A percentile compares a stretch with the other conserved stretches of the same genome.
Evolutionary conservation across 35 echinoderm and acorn worm genomes (phyloP).

Genomic region (Eucidaris tribuloides): DNA sequence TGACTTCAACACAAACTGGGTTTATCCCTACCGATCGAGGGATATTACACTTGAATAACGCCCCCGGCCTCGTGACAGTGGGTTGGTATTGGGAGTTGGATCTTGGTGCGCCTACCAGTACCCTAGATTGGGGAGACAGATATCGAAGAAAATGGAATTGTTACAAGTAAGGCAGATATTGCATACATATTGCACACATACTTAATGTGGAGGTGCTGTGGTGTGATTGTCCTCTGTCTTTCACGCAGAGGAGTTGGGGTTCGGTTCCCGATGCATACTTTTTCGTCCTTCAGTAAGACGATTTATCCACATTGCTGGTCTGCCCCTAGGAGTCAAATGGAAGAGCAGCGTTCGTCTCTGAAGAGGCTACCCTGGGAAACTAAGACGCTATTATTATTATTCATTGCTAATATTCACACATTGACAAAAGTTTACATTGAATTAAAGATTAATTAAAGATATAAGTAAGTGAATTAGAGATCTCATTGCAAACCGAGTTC

Average conservation of each 20-base stretch:
- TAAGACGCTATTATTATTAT: too few relatives aligned
- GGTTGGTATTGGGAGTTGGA: conserved; percentile 51
- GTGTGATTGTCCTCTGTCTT: neutral
- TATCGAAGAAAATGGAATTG: neutral
- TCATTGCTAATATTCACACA: neutral
- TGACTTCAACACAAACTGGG: conserved; percentile 57
- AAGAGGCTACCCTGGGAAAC: too few relatives aligned
- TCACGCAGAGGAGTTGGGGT: too few relatives aligned
- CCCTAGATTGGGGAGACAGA: conserved; percentile 40
- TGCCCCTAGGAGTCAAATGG: neutral
- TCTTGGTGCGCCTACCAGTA: conserved; percentile 82
- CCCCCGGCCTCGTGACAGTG: conserved; percentile 54
- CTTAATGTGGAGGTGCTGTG: neutral
- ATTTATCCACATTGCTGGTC: too few relatives aligned
- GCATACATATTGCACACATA: neutral
- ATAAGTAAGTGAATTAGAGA: too few relatives aligned
- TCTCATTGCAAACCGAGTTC: too few relatives aligned
- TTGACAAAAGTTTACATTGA: too few relatives aligned
- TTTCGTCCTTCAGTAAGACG: neutral
- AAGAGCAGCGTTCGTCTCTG: neutral
- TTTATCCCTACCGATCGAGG: neutral
- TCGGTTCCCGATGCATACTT: neutral
- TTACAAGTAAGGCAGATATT: neutral
- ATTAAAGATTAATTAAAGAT: too few relatives aligned
- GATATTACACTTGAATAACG: conserved; percentile 64